Evolutionary conservation across 1,140 invertebrate species (phyloP).

Genomic region (Ceratosolen solmsi): DNA sequence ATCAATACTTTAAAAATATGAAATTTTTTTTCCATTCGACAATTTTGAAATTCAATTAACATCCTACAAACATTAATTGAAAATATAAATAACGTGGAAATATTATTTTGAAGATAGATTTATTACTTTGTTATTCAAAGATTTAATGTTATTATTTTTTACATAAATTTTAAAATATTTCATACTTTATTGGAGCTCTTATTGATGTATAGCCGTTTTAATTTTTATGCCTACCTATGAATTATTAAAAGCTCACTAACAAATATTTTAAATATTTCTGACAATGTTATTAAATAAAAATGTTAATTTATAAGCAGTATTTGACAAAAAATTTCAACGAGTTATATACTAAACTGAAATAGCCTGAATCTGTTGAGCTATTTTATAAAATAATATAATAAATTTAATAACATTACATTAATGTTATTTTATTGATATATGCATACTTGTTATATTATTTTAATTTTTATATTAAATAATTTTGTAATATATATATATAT

Average conservation of each 20-base stretch:
- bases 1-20: not conserved
- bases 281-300: not conserved
- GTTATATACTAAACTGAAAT: no score
- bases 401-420: no score
- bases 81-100: not conserved
- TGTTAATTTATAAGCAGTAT: not conserved
- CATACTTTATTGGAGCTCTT: not conserved
- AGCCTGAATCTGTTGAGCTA: no score
- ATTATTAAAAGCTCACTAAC: not conserved
- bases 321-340: not conserved
- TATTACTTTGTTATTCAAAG: not conserved
- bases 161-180: not conserved
- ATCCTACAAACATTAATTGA: not conserved
- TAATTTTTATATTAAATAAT: no score
- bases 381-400: no score
- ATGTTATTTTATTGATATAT: no score
- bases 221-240: not conserved
- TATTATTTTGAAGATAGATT: not conserved
- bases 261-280: not conserved
- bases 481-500: no score
- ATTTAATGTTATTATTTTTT: not conserved
- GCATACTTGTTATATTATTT: no score
- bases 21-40: not conserved
- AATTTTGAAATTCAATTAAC: not conserved
- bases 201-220: not conserved